Evolutionary conservation across 2,797 vertebrate genomes (phyloP), one percentile per base, ranked within the genome.

Genomic region (Taenioides sp.): DNA sequence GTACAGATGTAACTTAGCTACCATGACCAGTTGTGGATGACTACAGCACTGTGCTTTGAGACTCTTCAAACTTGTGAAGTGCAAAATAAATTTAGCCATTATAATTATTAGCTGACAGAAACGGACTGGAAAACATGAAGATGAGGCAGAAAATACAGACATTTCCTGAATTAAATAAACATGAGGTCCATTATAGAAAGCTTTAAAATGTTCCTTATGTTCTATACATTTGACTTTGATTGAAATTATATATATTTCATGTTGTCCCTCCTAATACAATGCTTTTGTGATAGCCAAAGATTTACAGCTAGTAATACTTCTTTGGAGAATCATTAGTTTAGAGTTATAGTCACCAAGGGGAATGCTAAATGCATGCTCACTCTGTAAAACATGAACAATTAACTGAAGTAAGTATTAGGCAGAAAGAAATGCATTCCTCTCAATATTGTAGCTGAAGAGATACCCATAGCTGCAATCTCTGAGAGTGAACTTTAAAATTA

Each of bases 261-360:
- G 7, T n/a, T 34, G 28, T 61, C 34, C 27, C 7, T 31, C 23
- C 18, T 34, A 31, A 77, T 83, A 88, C 87, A 86, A 82, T 77
- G 77, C 72, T 69, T 37, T 69, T 75, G 68, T 84, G 82, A 84
- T 67, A 75, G 75, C 72, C 73, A 28, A 72, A 86, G 79, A 78
- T 76, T 57, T 25, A 72, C 75, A 34, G 54, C 18, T 22, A 67
- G 72, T 84, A 78, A 84, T 81, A 75, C 70, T 66, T 83, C 72
- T 80, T 84, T 74, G 66, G 64, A 57, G 69, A 55, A 74, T 80
- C 83, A 83, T 80, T 80, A 84, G 76, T 78, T 83, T 77, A 71
- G 73, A 83, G 72, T 74, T 83, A 82, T 72, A 70, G 70, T 78
- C 79, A 74, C 59, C 65, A 65, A 74, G 78, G 74, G 68, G 70